A percentile compares a stretch with the other conserved stretches of the same genome.
Evolutionary conservation across 2,113 vertebrate species (phyloP).

Genomic region (Mormyrus iriodes): DNA sequence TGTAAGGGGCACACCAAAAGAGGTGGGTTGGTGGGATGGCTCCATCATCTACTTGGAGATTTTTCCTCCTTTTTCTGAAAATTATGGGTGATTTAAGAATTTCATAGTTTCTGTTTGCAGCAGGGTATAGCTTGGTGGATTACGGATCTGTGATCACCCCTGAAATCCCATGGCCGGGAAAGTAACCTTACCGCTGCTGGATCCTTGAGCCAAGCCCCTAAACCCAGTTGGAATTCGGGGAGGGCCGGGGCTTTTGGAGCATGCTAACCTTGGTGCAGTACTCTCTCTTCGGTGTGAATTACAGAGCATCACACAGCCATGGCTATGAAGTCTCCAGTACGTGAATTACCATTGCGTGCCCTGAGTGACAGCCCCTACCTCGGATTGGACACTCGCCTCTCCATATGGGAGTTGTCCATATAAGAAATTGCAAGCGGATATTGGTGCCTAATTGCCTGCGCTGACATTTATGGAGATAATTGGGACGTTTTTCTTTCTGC

Average conservation of each 20-base stretch:
- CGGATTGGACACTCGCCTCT: background rate
- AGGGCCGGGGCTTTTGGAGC: background rate
- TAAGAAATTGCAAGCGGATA: background rate
- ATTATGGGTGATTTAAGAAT: background rate
- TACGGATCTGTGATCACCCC: background rate
- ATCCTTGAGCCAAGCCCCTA: background rate
- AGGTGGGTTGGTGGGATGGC: background rate
- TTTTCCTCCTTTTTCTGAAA: background rate
- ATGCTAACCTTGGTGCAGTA: background rate
- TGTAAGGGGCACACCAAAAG: background rate
- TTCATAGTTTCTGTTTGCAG: background rate
- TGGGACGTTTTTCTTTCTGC: background rate
- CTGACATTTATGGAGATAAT: conserved; percentile 12
- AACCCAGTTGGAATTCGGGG: background rate
- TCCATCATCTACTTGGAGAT: background rate
- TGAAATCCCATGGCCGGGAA: background rate
- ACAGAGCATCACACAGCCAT: background rate
- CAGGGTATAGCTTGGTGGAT: background rate
- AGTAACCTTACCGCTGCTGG: background rate
- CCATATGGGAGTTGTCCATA: background rate
- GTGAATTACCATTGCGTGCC: background rate
- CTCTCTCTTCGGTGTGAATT: conserved; percentile 24
- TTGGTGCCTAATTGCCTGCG: background rate
- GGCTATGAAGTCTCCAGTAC: background rate
- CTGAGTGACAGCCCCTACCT: background rate